Conservation (phyloP, 2,888 invertebrate species). For the Torymus tubicola region DNA sequence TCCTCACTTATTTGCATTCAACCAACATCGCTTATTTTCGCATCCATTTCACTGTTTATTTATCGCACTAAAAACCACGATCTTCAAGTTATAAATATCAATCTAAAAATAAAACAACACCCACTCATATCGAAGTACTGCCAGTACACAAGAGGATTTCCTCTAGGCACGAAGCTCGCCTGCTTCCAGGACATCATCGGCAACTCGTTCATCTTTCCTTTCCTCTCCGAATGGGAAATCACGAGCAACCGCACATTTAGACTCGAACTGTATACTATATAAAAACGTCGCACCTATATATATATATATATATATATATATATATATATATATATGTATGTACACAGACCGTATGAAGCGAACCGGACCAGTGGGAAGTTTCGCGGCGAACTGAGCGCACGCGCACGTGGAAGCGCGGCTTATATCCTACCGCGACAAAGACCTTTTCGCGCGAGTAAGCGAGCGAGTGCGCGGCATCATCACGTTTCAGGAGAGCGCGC, state of each 20-base stretch:
- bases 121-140: conserved; percentile 41
- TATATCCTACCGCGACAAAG: conserved; percentile 26
- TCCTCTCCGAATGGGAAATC: background rate
- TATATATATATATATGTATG: no score
- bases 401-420: conserved; percentile 6
- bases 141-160: background rate
- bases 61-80: background rate
- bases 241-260: no score
- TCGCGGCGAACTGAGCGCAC: conserved; percentile 4
- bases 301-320: no score
- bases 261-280: no score
- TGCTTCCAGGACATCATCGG: conserved; percentile 36
- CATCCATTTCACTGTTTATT: background rate
- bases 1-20: no score
- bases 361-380: background rate
- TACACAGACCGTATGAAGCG: background rate
- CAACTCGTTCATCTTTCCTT: conserved; percentile 22
- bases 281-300: background rate
- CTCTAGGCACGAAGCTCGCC: conserved; percentile 6
- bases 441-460: background rate
- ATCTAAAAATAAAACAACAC: background rate
- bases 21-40: no score
- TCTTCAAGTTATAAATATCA: background rate
- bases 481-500: background rate
- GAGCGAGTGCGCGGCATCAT: no score